Percentiles rank a stretch among this genome's conserved stretches.
phyloP scores from a whole-genome alignment of 2,113 vertebrate genomes.

The Willisornis vidua region DNA sequence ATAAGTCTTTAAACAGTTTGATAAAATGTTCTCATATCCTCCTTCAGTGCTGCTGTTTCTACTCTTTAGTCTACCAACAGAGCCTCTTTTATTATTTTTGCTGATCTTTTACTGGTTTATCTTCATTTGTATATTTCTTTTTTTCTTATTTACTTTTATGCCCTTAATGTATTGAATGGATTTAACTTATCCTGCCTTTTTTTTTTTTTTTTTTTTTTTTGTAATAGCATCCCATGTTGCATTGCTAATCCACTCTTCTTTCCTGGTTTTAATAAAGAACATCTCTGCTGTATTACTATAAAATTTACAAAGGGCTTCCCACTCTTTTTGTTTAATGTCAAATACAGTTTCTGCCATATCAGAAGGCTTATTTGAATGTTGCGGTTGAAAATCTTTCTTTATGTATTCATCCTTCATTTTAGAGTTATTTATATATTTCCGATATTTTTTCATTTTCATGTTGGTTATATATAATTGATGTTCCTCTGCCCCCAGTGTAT shows the following conservation, averaged over 20 bases:
- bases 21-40: not conserved
- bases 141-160: slow-evolving; percentile 17
- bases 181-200: not conserved
- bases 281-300: not conserved
- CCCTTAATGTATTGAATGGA: not conserved
- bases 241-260: slow-evolving; percentile 13
- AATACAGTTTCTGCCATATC: not conserved
- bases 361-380: not conserved
- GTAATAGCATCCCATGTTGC: not conserved
- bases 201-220: not conserved
- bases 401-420: not conserved
- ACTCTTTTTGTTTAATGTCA: not conserved
- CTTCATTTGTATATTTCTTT: not conserved
- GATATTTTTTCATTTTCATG: not conserved
- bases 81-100: not conserved
- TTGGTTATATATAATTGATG: not conserved
- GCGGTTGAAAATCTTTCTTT: not conserved
- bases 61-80: not conserved
- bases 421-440: not conserved
- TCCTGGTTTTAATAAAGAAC: slow-evolving; percentile 13
- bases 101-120: not conserved
- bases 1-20: not conserved
- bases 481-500: not conserved
- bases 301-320: slow-evolving; percentile 19
- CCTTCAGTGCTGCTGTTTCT: not conserved